Evolutionary conservation across 2,888 invertebrate genomes (phyloP), one percentile per base, ranked within the genome.

Genomic region (Lasius fuliginosus): DNA sequence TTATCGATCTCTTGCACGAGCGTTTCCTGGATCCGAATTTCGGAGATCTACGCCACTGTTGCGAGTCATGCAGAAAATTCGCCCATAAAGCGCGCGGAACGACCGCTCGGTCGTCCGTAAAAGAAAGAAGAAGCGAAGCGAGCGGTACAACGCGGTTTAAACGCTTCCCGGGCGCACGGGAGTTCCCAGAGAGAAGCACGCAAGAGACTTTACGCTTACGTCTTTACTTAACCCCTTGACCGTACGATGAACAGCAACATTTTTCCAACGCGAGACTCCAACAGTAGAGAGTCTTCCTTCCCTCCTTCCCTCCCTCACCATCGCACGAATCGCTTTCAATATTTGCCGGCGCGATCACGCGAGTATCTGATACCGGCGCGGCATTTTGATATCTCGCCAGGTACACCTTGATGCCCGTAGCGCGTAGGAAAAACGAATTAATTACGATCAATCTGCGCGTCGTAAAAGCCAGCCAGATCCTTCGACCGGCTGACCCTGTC

Each of bases 151-250:
- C n/a, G n/a, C n/a, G n/a, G n/a, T 83, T 83, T 49, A 60, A 89
- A 74, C 83, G 87, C n/a, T 83, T 40, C 53, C 49, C 69, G 56
- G 53, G 53, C 36, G 40, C 76, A 12, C 58, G 75, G 75, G 71
- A 82, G 84, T 87, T 89, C 86, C 79, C 87, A 84, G 79, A 69
- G 79, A 69, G 73, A 83, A 84, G 75, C 88, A 85, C 46, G 85
- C 77, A 75, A 67, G 68, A 67, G 65, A 64, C 58, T 79, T 68
- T 71, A 71, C 77, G 68, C 68, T 30, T 83, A 86, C 84, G 84
- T 90, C 88, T 90, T 86, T 86, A 87, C 88, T 90, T 90, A 90
- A 90, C 90, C 90, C 87, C 76, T 90, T 90, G 90, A 89, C 90
- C 90, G 74, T n/a, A 65, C 89, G 76, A 86, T 86, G 76, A 82